These are phyloP conservation scores for Sipha maydis DNA, from an alignment of 2,888 invertebrate species.

Conservation along the genomic window DNA sequence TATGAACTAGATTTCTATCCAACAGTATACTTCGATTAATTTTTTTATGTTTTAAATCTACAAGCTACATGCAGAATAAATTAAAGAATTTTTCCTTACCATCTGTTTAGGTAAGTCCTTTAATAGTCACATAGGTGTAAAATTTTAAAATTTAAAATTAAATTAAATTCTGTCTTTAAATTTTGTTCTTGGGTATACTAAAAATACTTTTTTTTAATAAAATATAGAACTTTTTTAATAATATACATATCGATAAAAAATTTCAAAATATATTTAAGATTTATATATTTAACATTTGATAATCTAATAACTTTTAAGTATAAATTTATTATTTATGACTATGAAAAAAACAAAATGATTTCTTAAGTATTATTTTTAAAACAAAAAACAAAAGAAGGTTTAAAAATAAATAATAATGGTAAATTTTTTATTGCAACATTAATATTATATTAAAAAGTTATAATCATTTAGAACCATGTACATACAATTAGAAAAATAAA, in stretches of 20 bases:
- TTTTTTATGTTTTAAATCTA: neutral
- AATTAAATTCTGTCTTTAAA: neutral
- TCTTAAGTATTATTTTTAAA: neutral
- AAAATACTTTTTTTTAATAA: constrained; percentile 15
- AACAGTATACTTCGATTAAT: neutral
- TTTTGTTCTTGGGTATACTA: constrained; percentile 25
- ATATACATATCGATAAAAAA: neutral
- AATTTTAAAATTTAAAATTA: constrained; percentile 31
- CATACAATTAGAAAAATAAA: too few species aligned
- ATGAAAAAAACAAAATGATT: neutral
- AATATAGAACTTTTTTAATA: constrained; percentile 1
- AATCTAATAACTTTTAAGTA: constrained; percentile 34
- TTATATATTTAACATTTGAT: constrained; percentile 14
- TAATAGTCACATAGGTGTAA: neutral
- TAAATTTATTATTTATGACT: constrained; percentile 30
- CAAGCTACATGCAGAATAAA: neutral
- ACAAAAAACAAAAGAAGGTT: neutral
- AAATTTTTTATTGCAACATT: too few species aligned
- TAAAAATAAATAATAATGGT: too few species aligned
- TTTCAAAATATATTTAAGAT: constrained; percentile 18
- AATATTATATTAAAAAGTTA: too few species aligned
- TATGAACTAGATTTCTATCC: neutral
- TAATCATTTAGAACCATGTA: too few species aligned
- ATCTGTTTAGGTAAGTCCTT: constrained; percentile 18
- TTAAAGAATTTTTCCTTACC: neutral